Evolutionary conservation across 2,888 invertebrate genomes (phyloP).

Genomic region (Xestia c-nigrum): DNA sequence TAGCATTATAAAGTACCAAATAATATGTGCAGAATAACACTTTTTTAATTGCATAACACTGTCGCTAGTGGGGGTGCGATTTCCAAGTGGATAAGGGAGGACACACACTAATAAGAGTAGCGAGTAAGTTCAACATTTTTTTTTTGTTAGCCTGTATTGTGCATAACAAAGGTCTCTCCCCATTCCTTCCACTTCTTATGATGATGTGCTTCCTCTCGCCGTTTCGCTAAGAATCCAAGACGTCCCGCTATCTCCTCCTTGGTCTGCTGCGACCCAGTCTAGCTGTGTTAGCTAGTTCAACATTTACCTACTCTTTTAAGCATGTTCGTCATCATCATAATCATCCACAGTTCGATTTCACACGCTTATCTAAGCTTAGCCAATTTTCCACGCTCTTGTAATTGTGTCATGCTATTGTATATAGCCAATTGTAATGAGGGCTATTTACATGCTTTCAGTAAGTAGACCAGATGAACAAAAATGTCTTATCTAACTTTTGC

Average conservation of each 20-base stretch:
- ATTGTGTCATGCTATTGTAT: not conserved
- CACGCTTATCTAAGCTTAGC: not conserved
- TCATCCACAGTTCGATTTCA: not conserved
- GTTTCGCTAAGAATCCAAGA: no score
- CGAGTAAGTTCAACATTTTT: slow-evolving; percentile 12
- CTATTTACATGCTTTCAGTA: not conserved
- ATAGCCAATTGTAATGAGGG: not conserved
- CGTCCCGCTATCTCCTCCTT: no score
- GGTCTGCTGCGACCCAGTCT: no score
- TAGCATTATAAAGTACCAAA: no score
- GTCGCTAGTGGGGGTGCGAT: slow-evolving; percentile 69
- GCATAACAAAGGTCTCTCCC: no score
- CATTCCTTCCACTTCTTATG: no score
- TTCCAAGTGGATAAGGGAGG: slow-evolving; percentile 62
- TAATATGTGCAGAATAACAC: slow-evolving; percentile 69
- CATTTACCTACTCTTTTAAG: not conserved
- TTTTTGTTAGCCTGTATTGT: no score
- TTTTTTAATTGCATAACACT: slow-evolving; percentile 71
- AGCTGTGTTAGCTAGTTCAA: not conserved
- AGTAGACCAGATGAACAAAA: not conserved
- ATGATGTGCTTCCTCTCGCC: no score
- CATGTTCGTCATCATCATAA: not conserved
- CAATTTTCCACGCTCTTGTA: not conserved
- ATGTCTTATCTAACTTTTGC: not conserved
- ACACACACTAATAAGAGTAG: slow-evolving; percentile 17